Percentiles rank a stretch among this genome's conserved stretches.
Conservation (phyloP, 1,140 invertebrate genomes). For the Aplysia californica region DNA sequence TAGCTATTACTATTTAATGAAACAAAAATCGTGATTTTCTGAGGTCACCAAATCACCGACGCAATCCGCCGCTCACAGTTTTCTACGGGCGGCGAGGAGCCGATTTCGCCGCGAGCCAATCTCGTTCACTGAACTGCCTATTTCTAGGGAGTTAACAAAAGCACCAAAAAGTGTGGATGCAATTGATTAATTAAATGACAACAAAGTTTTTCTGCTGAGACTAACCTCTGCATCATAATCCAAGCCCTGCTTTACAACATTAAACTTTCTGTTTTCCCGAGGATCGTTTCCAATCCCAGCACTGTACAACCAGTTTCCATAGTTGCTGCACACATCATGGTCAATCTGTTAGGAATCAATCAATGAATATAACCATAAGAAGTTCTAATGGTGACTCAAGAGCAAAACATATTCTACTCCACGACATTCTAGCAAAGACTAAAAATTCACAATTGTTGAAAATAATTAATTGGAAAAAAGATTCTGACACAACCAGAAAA, state of each 20-base stretch:
- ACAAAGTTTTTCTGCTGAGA: too few species aligned
- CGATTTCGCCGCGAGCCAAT: too few species aligned
- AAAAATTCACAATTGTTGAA: not conserved
- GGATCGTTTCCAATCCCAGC: slow-evolving; percentile 69
- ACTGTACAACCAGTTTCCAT: slow-evolving; percentile 70
- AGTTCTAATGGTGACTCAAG: not conserved
- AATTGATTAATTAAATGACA: too few species aligned
- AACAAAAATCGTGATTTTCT: too few species aligned
- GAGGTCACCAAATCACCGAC: too few species aligned
- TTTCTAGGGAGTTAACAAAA: too few species aligned
- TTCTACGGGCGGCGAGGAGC: too few species aligned
- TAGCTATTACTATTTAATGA: too few species aligned
- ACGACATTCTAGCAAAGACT: not conserved
- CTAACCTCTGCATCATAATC: slow-evolving; percentile 67
- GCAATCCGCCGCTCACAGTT: too few species aligned
- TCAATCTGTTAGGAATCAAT: slow-evolving; percentile 56
- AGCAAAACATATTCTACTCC: not conserved
- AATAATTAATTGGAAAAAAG: not conserved
- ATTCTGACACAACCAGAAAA: not conserved
- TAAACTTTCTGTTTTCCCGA: slow-evolving; percentile 68
- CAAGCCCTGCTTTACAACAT: slow-evolving; percentile 68
- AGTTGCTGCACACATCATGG: slow-evolving; percentile 70
- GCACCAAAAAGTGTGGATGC: too few species aligned
- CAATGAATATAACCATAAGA: not conserved
- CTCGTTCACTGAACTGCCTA: too few species aligned